A percentile compares a stretch with the other conserved stretches of the same genome.
Conservation (phyloP, 2,113 vertebrate genomes). For the Rhea pennata region DNA sequence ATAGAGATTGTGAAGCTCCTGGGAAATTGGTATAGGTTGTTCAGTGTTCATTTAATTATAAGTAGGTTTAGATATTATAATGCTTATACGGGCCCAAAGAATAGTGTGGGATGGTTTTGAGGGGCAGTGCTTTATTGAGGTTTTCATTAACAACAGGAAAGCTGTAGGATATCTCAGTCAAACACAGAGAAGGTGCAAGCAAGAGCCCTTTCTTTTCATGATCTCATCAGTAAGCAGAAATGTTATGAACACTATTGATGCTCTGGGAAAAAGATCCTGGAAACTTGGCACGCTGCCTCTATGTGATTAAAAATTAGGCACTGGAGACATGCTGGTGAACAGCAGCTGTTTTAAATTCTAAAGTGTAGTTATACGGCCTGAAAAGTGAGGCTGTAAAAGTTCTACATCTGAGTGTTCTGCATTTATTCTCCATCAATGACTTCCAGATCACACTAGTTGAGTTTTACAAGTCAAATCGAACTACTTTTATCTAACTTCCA, state of each 20-base stretch:
- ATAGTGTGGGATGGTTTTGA: not conserved
- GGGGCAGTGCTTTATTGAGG: not conserved
- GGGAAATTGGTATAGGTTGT: not conserved
- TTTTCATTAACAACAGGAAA: not conserved
- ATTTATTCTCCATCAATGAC: slow-evolving; percentile 53
- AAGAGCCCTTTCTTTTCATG: not conserved
- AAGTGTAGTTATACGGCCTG: slow-evolving; percentile 9
- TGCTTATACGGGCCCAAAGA: not conserved
- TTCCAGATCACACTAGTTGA: slow-evolving; percentile 63
- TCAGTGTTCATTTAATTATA: not conserved
- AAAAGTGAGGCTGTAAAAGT: slow-evolving; percentile 47
- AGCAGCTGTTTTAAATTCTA: slow-evolving; percentile 52
- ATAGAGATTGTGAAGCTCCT: not conserved
- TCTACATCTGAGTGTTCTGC: slow-evolving; percentile 9
- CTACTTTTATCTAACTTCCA: slow-evolving; percentile 33
- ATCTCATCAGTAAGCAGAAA: slow-evolving; percentile 27
- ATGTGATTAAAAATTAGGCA: slow-evolving; percentile 59
- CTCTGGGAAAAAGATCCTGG: slow-evolving; percentile 58
- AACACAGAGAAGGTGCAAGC: not conserved
- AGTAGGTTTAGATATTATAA: not conserved
- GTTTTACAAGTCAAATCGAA: slow-evolving; percentile 47
- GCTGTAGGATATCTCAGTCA: not conserved
- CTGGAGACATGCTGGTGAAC: slow-evolving; percentile 35
- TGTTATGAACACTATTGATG: slow-evolving; percentile 13
- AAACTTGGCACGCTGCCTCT: slow-evolving; percentile 41